Base-by-base conservation (phyloP, 2,797 vertebrate genomes). In the Mycteria americana region DNA sequence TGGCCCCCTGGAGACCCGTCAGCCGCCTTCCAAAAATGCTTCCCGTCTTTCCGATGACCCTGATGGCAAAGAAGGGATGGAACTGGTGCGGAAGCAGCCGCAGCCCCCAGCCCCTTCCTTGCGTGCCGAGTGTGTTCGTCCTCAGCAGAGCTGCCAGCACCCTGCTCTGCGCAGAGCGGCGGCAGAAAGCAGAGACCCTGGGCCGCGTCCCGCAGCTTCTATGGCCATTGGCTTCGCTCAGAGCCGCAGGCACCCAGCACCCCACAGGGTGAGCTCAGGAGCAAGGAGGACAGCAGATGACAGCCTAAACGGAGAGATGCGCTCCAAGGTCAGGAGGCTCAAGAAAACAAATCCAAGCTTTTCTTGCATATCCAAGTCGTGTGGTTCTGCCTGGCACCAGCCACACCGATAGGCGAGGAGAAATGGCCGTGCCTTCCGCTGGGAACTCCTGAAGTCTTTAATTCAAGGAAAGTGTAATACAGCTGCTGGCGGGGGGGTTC, bases 1-100 rank as follows among this genome's bases (percentile, higher is more conserved):
- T 43, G 84, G n/a, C 90, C 74, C 97, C 97, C 97, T 72, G 93
- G 92, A 97, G 96, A 98, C 88, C 43, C 30, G 12, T 89, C 96
- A 95, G 82, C 62, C 14, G 86, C 88, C 64, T 96, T 94, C 73
- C 60, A 70, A 83, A 92, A 95, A 84, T 10, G 77, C 74, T 65
- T 43, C 43, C 69, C 2, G 17, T 97, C 94, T 97, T 95, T 94
- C 89, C 1, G 10, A 84, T 93, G 95, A 98, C 96, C 96, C 97
- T 96, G 94, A 64, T 10, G 70, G 39, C 5, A 2, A 81, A 96
- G 78, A 79, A 92, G 35, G 74, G 80, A 93, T 0, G 3, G 88
- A 90, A 88, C 33, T 25, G 54, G 37, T 62, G 79, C 10, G 22
- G 72, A 88, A 59, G 68, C 90, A 92, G 73, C 43, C 3, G 5